These are phyloP conservation scores for Aplocera efformata DNA, from an alignment of 2,888 invertebrate genomes.

Conservation along the genomic window DNA sequence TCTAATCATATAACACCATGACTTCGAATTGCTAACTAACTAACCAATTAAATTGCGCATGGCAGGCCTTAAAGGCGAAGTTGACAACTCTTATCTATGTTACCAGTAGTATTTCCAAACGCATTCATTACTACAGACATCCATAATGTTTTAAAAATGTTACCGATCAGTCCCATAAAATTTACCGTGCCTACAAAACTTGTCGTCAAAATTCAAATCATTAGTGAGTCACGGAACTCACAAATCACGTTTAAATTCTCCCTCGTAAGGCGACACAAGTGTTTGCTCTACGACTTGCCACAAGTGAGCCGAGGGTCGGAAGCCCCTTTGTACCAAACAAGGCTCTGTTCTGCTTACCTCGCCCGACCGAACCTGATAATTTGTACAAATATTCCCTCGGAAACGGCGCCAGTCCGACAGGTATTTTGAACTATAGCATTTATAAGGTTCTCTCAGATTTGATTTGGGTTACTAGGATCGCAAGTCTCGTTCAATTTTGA, in stretches of 20 bases:
- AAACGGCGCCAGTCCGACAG: conserved; percentile 22
- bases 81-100: too few relatives aligned
- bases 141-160: conserved; percentile 3
- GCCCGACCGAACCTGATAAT: conserved; percentile 52
- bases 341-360: conserved; percentile 47
- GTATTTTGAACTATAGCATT: conserved; percentile 24
- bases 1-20: too few relatives aligned
- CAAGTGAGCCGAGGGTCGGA: conserved; percentile 55
- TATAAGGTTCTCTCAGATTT: conserved; percentile 11
- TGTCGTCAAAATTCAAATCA: conserved; percentile 24
- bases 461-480: conserved; percentile 2
- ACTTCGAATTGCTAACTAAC: too few relatives aligned
- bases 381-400: conserved; percentile 51
- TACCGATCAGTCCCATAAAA: conserved; percentile 5
- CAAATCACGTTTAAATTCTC: conserved; percentile 46
- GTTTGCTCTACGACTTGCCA: conserved; percentile 60
- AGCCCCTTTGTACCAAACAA: conserved; percentile 50
- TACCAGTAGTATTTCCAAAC: too few relatives aligned
- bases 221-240: conserved; percentile 32
- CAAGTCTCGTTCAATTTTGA: conserved; percentile 4
- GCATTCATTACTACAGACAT: too few relatives aligned
- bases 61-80: too few relatives aligned
- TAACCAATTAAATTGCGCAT: too few relatives aligned
- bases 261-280: conserved; percentile 43
- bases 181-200: conserved; percentile 8